phyloP scores from a whole-genome alignment of 1,140 invertebrate genomes.

The Conus betulinus region DNA sequence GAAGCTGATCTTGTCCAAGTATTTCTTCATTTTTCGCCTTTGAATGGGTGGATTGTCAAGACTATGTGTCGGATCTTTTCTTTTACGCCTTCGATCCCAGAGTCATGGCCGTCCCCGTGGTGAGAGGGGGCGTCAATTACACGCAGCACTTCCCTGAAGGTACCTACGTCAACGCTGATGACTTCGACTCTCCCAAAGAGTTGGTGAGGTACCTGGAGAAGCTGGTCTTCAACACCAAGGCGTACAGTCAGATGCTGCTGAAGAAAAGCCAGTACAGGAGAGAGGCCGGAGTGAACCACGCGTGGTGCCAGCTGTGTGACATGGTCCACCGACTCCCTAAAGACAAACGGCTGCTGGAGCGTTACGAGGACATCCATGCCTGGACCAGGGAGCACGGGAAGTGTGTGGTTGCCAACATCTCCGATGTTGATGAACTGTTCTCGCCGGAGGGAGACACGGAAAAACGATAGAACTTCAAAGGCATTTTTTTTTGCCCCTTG shows the following conservation, averaged over 20 bases:
- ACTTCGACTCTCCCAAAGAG: conserved; percentile 8
- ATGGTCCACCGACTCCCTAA: neutral
- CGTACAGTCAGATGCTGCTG: conserved; percentile 15
- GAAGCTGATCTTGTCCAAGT: conserved; percentile 72
- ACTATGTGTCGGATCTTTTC: conserved; percentile 67
- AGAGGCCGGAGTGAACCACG: neutral
- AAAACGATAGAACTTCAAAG: neutral
- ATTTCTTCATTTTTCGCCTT: conserved; percentile 64
- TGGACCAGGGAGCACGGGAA: neutral
- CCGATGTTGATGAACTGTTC: neutral
- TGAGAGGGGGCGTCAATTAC: conserved; percentile 79
- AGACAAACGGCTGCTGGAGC: neutral
- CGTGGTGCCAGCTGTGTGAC: conserved; percentile 25
- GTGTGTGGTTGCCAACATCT: neutral
- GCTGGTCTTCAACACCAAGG: conserved; percentile 13
- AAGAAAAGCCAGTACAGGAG: conserved; percentile 3
- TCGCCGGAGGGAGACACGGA: neutral
- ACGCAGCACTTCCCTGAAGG: conserved; percentile 79
- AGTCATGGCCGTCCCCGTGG: conserved; percentile 71
- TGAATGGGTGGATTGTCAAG: conserved; percentile 63
- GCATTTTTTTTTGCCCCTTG: neutral
- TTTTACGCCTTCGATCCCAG: conserved; percentile 56
- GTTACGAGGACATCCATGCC: neutral
- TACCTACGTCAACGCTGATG: conserved; percentile 71
- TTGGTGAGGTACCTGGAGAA: conserved; percentile 23